Evolutionary conservation across 2,113 vertebrate species (phyloP).

Genomic region (Chaenogobius annularis): DNA sequence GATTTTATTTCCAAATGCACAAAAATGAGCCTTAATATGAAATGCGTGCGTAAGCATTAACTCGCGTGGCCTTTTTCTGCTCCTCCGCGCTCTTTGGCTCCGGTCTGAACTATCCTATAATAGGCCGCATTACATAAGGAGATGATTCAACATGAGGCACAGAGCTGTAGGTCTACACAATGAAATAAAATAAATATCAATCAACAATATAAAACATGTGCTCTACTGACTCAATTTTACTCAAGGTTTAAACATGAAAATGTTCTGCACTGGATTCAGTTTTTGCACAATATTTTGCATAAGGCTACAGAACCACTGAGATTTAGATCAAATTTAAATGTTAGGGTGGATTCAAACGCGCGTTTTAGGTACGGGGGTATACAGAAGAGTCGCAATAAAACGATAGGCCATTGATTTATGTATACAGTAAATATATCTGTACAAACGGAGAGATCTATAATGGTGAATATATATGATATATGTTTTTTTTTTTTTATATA

Average conservation of each 20-base stretch:
- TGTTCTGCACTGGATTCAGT: background rate
- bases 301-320: background rate
- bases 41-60: background rate
- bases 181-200: background rate
- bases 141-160: background rate
- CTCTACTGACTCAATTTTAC: background rate
- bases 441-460: too few relatives aligned
- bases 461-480: too few relatives aligned
- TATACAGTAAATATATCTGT: too few relatives aligned
- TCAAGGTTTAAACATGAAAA: background rate
- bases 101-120: background rate
- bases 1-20: background rate
- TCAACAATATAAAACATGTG: too few relatives aligned
- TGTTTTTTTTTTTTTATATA: too few relatives aligned
- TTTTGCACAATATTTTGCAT: background rate
- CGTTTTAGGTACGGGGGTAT: background rate
- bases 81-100: background rate
- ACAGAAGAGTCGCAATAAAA: background rate
- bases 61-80: too few relatives aligned
- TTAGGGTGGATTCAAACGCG: background rate
- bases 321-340: background rate
- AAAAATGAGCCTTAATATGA: background rate
- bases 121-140: constrained; percentile 1
- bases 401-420: too few relatives aligned
- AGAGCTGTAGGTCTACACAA: background rate